phyloP scores from a whole-genome alignment of 1,140 invertebrate genomes.

The Drosophila asahinai region DNA sequence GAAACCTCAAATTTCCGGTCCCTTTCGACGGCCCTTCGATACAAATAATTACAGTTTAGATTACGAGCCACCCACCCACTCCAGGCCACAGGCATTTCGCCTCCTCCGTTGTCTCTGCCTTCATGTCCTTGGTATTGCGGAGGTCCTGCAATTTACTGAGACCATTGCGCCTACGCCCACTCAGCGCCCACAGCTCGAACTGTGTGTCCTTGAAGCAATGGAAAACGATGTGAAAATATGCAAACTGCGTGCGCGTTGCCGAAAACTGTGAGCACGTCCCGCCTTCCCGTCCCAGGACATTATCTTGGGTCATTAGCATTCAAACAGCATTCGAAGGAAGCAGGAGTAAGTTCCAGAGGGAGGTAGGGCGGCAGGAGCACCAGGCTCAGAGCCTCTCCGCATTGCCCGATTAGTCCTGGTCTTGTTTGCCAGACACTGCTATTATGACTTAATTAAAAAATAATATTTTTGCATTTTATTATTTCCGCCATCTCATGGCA shows the following conservation, averaged over 20 bases:
- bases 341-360: neutral
- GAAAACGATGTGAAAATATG: conserved; percentile 70
- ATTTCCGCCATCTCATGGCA: conserved; percentile 27
- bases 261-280: conserved; percentile 54
- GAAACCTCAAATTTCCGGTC: conserved; percentile 22
- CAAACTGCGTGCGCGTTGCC: conserved; percentile 64
- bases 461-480: conserved; percentile 62
- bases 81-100: neutral
- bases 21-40: conserved; percentile 9
- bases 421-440: conserved; percentile 41
- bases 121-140: neutral
- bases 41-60: conserved; percentile 62
- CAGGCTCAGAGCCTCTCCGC: neutral
- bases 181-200: neutral
- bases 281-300: neutral
- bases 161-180: conserved; percentile 1
- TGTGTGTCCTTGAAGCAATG: conserved; percentile 40
- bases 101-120: too few species aligned
- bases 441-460: conserved; percentile 74
- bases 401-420: conserved; percentile 19
- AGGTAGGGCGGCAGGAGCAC: neutral
- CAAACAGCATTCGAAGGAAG: conserved; percentile 13
- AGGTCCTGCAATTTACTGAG: conserved; percentile 39
- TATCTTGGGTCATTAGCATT: conserved; percentile 56
- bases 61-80: neutral